Percentiles rank a stretch among this genome's conserved stretches.
These are phyloP conservation scores for Sesamia nonagrioides DNA, from an alignment of 1,140 invertebrate species.

Conservation along the genomic window DNA sequence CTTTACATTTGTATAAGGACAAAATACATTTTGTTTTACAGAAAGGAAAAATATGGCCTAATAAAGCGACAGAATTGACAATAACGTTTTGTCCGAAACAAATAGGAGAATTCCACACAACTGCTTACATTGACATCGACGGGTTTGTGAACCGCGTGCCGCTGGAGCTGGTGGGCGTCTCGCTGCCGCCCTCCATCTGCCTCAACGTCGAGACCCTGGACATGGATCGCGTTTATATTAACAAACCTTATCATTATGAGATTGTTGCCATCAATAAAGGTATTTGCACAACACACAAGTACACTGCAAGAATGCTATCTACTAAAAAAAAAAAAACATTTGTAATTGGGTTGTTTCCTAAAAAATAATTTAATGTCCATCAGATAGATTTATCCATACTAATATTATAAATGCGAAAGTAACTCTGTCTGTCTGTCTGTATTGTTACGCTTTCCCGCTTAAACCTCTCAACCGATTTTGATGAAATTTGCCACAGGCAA, in stretches of 20 bases:
- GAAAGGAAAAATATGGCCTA: slow-evolving; percentile 79
- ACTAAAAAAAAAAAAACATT: no score
- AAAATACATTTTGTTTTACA: slow-evolving; percentile 60
- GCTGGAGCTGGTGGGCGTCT: slow-evolving; percentile 72
- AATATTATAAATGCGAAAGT: no score
- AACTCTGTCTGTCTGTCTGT: no score
- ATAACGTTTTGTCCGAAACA: slow-evolving; percentile 78
- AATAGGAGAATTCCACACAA: slow-evolving; percentile 75
- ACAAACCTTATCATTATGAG: slow-evolving; percentile 80
- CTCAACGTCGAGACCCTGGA: slow-evolving; percentile 80
- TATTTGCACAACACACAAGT: slow-evolving; percentile 40
- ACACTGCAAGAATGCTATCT: no score
- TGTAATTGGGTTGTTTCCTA: no score
- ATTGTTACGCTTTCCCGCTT: no score
- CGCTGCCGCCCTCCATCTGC: slow-evolving; percentile 74
- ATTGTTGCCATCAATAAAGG: slow-evolving; percentile 80
- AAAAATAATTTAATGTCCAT: no score
- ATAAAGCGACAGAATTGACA: slow-evolving; percentile 75
- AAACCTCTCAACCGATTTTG: no score
- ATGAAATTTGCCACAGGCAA: no score
- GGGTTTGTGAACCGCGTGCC: slow-evolving; percentile 71
- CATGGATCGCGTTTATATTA: slow-evolving; percentile 80
- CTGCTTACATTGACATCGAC: slow-evolving; percentile 78
- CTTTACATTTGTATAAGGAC: no score
- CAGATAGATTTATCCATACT: no score